These are phyloP conservation scores for Cerceris rybyensis DNA, from an alignment of 2,888 invertebrate genomes.

Conservation along the genomic window DNA sequence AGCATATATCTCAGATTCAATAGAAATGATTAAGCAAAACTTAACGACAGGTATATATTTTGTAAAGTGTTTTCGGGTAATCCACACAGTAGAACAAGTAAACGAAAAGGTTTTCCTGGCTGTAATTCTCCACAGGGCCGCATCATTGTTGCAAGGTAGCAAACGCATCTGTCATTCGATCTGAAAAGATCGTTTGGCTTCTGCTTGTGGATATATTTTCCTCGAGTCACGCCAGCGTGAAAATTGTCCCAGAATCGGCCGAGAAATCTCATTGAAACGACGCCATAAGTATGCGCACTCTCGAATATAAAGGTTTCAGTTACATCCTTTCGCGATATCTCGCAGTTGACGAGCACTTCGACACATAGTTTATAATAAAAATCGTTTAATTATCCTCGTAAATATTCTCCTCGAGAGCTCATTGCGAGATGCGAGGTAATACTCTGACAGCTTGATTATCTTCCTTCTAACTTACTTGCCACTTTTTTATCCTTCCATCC, in stretches of 20 bases:
- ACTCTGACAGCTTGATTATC: conserved; percentile 50
- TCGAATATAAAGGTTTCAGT: neutral
- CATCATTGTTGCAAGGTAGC: no score
- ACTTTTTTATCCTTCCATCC: conserved; percentile 33
- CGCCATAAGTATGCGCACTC: neutral
- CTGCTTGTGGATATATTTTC: neutral
- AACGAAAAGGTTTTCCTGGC: no score
- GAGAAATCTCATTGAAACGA: conserved; percentile 26
- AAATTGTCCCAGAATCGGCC: conserved; percentile 42
- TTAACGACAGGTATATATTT: no score
- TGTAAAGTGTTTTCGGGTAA: no score
- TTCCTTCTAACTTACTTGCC: conserved; percentile 26
- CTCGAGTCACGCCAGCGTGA: conserved; percentile 22
- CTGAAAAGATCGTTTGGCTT: neutral
- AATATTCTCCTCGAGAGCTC: conserved; percentile 64
- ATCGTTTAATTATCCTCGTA: conserved; percentile 40
- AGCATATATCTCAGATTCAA: no score
- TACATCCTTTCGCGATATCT: conserved; percentile 17
- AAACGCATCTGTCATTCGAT: conserved; percentile 2
- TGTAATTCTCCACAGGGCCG: no score
- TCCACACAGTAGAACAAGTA: no score
- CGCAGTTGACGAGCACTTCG: conserved; percentile 1
- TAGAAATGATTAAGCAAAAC: no score
- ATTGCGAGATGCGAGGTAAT: conserved; percentile 52
- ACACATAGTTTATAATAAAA: conserved; percentile 39